Evolutionary conservation across 2,113 vertebrate genomes (phyloP).

Genomic region (Gallinago paraguaiae): DNA sequence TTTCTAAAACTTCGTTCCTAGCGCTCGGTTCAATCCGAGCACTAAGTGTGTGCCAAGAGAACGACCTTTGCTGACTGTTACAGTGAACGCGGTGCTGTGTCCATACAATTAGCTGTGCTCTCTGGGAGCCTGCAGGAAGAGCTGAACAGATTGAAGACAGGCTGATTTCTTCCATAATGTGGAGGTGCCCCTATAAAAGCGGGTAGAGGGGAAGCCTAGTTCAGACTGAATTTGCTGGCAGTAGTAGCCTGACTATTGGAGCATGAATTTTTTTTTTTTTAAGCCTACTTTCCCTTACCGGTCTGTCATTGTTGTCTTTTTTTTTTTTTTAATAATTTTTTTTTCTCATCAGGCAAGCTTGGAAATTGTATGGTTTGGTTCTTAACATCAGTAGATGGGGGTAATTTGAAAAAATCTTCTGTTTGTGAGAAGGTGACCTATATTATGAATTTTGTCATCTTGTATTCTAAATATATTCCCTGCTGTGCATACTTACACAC

Average conservation of each 20-base stretch:
- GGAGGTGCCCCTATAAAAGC: fast-evolving
- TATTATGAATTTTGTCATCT: background rate
- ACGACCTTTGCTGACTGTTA: background rate
- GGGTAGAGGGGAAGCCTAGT: background rate
- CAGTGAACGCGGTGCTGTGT: background rate
- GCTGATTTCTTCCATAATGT: background rate
- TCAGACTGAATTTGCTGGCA: background rate
- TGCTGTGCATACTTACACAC: background rate
- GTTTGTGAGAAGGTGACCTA: background rate
- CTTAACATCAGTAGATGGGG: background rate
- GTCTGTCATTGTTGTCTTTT: background rate
- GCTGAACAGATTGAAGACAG: background rate
- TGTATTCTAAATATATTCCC: background rate
- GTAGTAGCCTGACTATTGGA: background rate
- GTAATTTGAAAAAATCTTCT: background rate
- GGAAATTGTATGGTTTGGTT: background rate
- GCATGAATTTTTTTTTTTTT: background rate
- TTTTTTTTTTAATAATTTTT: too few relatives aligned
- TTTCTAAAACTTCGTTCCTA: slow-evolving; percentile 17
- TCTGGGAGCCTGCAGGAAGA: background rate
- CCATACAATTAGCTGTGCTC: background rate
- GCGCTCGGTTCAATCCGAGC: background rate
- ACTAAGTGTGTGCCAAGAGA: background rate
- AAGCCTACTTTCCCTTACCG: background rate
- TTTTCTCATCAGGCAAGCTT: background rate